A percentile compares a stretch with the other conserved stretches of the same genome.
phyloP scores from a whole-genome alignment of 37 sponge, comb jelly and placozoan species.

The Dysidea cf. avara region DNA sequence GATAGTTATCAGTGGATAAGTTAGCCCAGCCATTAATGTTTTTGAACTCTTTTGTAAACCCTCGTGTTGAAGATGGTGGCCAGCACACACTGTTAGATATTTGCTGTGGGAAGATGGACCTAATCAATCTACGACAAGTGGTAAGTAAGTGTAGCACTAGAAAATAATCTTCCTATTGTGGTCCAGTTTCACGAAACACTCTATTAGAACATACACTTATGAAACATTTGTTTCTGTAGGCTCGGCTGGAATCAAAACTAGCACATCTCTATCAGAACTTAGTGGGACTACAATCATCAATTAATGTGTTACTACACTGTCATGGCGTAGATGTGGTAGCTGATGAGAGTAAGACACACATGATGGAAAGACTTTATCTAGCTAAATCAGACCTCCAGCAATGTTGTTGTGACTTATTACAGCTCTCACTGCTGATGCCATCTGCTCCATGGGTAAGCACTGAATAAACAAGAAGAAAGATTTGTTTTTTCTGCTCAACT shows the following conservation, averaged over 20 bases:
- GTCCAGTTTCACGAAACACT: too few species aligned
- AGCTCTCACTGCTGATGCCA: constrained; percentile 61
- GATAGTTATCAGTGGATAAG: constrained; percentile 1
- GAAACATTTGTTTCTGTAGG: constrained; percentile 6
- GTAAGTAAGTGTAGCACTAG: constrained; percentile 16
- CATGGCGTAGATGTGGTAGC: constrained; percentile 10
- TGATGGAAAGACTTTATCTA: background rate
- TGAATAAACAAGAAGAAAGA: background rate
- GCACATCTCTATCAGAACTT: constrained; percentile 38
- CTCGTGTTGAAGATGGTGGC: background rate
- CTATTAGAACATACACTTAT: background rate
- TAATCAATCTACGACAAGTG: constrained; percentile 50
- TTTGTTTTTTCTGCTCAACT: background rate
- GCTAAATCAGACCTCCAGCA: background rate
- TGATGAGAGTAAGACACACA: constrained; percentile 2
- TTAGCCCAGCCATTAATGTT: constrained; percentile 21
- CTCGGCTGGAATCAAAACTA: constrained; percentile 49
- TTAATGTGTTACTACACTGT: constrained; percentile 23
- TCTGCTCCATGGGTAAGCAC: constrained; percentile 51
- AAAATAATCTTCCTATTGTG: too few species aligned
- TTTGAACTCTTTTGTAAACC: constrained; percentile 21
- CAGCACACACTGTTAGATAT: constrained; percentile 34
- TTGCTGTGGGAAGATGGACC: constrained; percentile 33
- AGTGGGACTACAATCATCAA: constrained; percentile 12
- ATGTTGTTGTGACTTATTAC: constrained; percentile 35